Evolutionary conservation across 2,888 invertebrate species (phyloP).

Genomic region (Clunio marinus): DNA sequence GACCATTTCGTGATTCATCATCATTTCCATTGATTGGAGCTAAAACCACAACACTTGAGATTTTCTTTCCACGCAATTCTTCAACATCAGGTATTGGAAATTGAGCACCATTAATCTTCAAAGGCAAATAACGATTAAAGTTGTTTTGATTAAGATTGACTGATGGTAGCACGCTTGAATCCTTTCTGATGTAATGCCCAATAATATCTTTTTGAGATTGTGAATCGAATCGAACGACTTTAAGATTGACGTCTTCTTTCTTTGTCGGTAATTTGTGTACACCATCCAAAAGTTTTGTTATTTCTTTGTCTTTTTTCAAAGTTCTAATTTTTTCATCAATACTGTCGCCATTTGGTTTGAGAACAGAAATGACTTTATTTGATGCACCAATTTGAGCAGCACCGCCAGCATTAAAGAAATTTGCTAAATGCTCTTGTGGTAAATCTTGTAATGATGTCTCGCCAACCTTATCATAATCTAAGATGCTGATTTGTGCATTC

Average conservation of each 20-base stretch:
- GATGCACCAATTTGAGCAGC: constrained; percentile 67
- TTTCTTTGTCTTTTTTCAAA: constrained; percentile 17
- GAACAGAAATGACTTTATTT: constrained; percentile 64
- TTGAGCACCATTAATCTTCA: constrained; percentile 79
- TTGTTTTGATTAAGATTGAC: constrained; percentile 65
- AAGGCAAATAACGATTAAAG: constrained; percentile 77
- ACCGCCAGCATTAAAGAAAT: constrained; percentile 66
- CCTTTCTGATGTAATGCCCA: constrained; percentile 65
- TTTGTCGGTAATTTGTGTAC: constrained; percentile 48
- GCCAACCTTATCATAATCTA: constrained; percentile 82
- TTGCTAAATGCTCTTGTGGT: constrained; percentile 79
- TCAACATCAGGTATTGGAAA: constrained; percentile 78
- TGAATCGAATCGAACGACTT: constrained; percentile 78
- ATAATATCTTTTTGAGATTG: constrained; percentile 69
- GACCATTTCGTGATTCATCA: constrained; percentile 55
- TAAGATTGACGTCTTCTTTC: constrained; percentile 71
- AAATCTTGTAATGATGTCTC: constrained; percentile 77
- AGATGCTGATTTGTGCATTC: constrained; percentile 80
- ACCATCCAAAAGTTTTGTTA: constrained; percentile 42
- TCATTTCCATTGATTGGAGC: constrained; percentile 61
- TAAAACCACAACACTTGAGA: constrained; percentile 80
- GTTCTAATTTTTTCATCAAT: constrained; percentile 51
- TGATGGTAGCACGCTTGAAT: constrained; percentile 69
- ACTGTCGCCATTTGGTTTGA: constrained; percentile 60
- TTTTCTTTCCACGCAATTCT: constrained; percentile 68